Evolutionary conservation across 1,140 invertebrate genomes (phyloP).

Genomic region (Doryteuthis pealeii): DNA sequence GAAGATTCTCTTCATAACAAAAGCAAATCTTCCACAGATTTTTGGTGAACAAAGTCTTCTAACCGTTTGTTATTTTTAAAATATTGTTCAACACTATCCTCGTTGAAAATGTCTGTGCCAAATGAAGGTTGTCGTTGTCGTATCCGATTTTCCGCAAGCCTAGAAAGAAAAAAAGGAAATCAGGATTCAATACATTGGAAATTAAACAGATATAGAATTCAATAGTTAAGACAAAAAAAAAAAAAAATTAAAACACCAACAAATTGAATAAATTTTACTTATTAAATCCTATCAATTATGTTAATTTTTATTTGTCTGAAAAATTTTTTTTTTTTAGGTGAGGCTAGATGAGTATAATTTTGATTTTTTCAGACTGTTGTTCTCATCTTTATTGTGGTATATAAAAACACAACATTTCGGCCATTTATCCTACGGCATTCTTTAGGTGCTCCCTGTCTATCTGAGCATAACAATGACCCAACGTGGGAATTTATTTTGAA

Average conservation of each 20-base stretch:
- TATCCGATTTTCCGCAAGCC: constrained; percentile 34
- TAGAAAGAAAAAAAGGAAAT: constrained; percentile 16
- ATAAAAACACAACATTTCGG: no score
- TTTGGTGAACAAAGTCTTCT: not conserved
- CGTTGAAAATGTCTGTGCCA: not conserved
- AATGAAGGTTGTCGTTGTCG: constrained; percentile 20
- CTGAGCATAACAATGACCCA: no score
- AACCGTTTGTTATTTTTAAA: constrained; percentile 3
- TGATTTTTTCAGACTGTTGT: no score
- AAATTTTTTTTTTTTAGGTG: no score
- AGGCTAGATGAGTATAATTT: no score
- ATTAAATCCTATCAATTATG: no score
- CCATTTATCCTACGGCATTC: no score
- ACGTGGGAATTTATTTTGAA: no score
- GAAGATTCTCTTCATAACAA: not conserved
- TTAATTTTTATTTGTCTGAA: no score
- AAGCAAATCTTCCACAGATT: constrained; percentile 1
- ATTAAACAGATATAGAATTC: constrained; percentile 1
- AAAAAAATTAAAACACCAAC: not conserved
- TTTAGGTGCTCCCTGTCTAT: no score
- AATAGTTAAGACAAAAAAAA: no score
- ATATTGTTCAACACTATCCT: not conserved
- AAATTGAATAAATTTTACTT: not conserved
- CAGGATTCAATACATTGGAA: constrained; percentile 13
- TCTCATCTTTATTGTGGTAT: no score